Base-by-base conservation (phyloP, 2,888 invertebrate genomes). In the Leucozona laternaria region DNA sequence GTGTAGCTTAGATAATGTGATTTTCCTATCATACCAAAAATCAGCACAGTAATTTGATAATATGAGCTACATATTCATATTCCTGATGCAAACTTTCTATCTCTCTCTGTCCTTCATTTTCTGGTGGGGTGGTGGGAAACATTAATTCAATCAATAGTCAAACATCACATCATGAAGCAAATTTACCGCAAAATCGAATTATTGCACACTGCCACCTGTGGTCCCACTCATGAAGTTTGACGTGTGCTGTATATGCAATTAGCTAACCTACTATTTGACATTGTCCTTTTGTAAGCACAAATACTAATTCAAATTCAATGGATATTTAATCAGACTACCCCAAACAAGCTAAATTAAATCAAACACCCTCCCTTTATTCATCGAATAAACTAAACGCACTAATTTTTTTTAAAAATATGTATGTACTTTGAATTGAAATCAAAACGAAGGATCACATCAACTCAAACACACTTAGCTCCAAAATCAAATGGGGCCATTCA, bases 261-360 rank as follows among this genome's bases (percentile, higher is more conserved):
- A 20, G 25, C 34, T n/a, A 5, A 0, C 0, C 34, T 20, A 20
- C n/a, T n/a, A n/a, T n/a, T n/a, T 17, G 7, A 20, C 31, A 45
- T 66, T 50, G 25, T n/a, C 25, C 25, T 48, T 31, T 17, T 13
- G 10, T 45, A 8, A 25, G 45, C 11, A 6, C 17, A 64, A 28
- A 64, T 64, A 6, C 17, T 48, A 28, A 64, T 64, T 45, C 45
- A n/a, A 48, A 48, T 66, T 50, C 72, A 53, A 48, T 79, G 64
- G 57, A 79, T 73, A 73, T 66, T 73, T 66, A 50, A 79, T 64
- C 34, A 50, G n/a, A 43, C 22, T 40, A 34, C 10, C 10, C 45
- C 3, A 0, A 45, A 31, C 55, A 40, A 37, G 7, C 15, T 22
- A 55, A 43, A 64, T 62, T 43, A 55, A 48, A 31, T 48, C 45